Evolutionary conservation across 2,113 vertebrate species (phyloP).

Genomic region (Pteruthius melanotis): DNA sequence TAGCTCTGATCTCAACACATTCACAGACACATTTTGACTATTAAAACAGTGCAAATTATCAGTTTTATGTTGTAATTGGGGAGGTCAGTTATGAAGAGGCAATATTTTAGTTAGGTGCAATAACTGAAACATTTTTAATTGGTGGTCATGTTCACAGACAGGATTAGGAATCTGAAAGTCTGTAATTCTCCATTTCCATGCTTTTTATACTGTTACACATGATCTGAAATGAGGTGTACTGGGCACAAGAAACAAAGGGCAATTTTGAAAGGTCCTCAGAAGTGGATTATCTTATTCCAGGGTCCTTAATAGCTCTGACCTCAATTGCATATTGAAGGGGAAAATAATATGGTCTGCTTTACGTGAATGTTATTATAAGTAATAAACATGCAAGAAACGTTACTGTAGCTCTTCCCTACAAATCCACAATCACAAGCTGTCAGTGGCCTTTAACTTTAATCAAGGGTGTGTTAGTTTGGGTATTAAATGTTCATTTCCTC

Average conservation of each 20-base stretch:
- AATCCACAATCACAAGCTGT: not conserved
- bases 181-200: not conserved
- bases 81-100: not conserved
- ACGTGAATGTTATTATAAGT: accelerated
- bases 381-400: not conserved
- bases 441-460: not conserved
- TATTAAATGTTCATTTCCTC: not conserved
- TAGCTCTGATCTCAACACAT: not conserved
- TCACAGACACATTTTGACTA: not conserved
- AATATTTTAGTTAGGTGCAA: not conserved
- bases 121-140: not conserved
- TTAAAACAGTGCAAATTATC: not conserved
- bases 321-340: not conserved
- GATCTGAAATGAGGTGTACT: not conserved
- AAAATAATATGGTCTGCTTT: not conserved
- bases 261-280: not conserved
- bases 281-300: not conserved
- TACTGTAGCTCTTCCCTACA: not conserved
- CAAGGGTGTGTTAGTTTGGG: not conserved
- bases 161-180: not conserved
- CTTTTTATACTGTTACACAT: not conserved
- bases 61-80: not conserved
- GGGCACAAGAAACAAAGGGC: not conserved
- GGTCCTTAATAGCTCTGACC: not conserved
- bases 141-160: not conserved